phyloP scores from a whole-genome alignment of 2,797 vertebrate genomes.

The Sparus aurata region DNA sequence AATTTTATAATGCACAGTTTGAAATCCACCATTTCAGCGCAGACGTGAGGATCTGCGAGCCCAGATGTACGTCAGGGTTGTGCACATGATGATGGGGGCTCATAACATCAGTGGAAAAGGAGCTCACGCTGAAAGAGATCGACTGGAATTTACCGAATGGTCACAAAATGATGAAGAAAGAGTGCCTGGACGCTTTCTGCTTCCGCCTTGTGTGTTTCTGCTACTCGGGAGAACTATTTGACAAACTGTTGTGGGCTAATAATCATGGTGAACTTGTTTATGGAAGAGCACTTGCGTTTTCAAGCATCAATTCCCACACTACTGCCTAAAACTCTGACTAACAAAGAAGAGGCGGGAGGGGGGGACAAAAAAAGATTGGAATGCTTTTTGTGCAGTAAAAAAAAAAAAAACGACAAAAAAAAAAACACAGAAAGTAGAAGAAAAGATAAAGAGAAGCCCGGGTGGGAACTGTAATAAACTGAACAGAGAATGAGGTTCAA shows the following conservation, averaged over 20 bases:
- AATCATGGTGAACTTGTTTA: constrained; percentile 29
- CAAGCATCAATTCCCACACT: constrained; percentile 31
- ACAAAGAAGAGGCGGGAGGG: constrained; percentile 19
- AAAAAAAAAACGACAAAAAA: constrained; percentile 22
- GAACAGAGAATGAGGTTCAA: constrained; percentile 67
- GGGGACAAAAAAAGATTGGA: constrained; percentile 12
- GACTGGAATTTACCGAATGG: background rate
- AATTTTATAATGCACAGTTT: constrained; percentile 36
- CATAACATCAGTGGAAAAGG: constrained; percentile 14
- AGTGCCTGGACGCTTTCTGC: background rate
- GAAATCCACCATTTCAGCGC: constrained; percentile 18
- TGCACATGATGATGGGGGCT: constrained; percentile 25
- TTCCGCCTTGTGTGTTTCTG: background rate
- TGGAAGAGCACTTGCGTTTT: constrained; percentile 10
- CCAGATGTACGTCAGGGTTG: constrained; percentile 15
- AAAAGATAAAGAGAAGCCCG: constrained; percentile 58
- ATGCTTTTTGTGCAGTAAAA: constrained; percentile 25
- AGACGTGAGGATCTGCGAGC: constrained; percentile 19
- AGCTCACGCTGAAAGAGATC: background rate
- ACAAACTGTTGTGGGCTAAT: constrained; percentile 11
- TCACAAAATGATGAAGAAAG: background rate
- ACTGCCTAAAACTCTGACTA: constrained; percentile 13
- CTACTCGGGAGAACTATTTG: background rate
- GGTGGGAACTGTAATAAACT: constrained; percentile 69
- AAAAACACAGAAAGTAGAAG: constrained; percentile 15